A percentile compares a stretch with the other conserved stretches of the same genome.
Evolutionary conservation across 2,797 vertebrate species (phyloP).

Genomic region (Xenentodon cancila): DNA sequence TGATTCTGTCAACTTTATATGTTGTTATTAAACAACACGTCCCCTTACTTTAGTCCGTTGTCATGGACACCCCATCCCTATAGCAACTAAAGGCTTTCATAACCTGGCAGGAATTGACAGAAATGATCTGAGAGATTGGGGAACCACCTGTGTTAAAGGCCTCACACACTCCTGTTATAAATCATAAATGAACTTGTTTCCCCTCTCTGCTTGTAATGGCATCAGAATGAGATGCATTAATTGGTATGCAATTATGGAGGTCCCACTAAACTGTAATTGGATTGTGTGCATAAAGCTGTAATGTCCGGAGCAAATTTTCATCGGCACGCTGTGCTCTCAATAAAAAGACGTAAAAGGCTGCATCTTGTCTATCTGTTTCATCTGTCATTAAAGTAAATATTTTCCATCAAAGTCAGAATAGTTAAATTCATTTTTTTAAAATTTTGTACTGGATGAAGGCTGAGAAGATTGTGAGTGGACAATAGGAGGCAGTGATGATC

Average conservation of each 20-base stretch:
- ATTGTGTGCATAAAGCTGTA: conserved; percentile 38
- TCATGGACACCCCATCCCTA: conserved; percentile 77
- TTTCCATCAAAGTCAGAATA: no score
- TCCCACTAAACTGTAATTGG: conserved; percentile 25
- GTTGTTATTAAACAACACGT: conserved; percentile 32
- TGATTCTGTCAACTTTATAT: conserved; percentile 50
- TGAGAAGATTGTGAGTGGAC: background rate
- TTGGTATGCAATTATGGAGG: conserved; percentile 31
- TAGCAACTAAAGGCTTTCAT: conserved; percentile 71
- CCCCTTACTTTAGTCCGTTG: conserved; percentile 64
- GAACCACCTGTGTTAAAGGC: conserved; percentile 44
- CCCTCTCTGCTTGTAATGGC: conserved; percentile 29
- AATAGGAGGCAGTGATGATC: conserved; percentile 8
- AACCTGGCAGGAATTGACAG: conserved; percentile 48
- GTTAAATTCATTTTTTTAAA: background rate
- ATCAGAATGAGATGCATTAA: conserved; percentile 44
- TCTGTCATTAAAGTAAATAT: background rate
- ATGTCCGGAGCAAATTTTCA: conserved; percentile 28
- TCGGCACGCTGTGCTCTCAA: conserved; percentile 58
- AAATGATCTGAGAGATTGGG: conserved; percentile 52
- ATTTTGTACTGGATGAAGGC: background rate
- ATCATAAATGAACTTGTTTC: conserved; percentile 33
- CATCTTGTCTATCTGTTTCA: conserved; percentile 13
- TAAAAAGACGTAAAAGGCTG: conserved; percentile 41
- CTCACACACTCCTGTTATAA: conserved; percentile 41